These are phyloP conservation scores for Nixonia krombeini DNA, from an alignment of 1,140 invertebrate species.

Conservation along the genomic window DNA sequence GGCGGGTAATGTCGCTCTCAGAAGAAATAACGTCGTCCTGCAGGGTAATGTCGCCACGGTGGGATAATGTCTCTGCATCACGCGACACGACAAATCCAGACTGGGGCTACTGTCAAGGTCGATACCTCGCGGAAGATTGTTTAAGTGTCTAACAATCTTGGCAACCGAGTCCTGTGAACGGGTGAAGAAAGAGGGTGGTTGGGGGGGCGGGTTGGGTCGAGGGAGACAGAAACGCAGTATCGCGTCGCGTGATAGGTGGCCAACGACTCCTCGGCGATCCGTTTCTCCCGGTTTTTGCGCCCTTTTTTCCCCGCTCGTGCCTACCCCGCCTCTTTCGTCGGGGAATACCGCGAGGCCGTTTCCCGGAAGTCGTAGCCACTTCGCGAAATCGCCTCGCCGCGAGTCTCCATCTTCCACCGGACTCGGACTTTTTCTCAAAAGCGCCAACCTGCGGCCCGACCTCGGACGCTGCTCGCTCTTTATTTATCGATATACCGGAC, in stretches of 20 bases:
- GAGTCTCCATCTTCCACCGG: too few relatives aligned
- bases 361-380: constrained; percentile 55
- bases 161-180: too few relatives aligned
- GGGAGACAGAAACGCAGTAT: constrained; percentile 10
- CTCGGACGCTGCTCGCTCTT: constrained; percentile 33
- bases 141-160: constrained; percentile 3
- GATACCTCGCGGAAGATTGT: constrained; percentile 16
- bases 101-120: neutral
- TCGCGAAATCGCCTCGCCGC: constrained; percentile 50
- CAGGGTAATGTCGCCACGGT: too few relatives aligned
- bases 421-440: constrained; percentile 21
- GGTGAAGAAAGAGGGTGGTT: too few relatives aligned
- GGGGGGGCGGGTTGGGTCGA: too few relatives aligned
- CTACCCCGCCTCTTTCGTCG: constrained; percentile 14
- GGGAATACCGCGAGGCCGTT: constrained; percentile 29
- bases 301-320: constrained; percentile 5
- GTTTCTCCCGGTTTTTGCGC: constrained; percentile 20
- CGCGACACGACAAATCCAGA: too few relatives aligned
- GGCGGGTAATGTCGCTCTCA: too few relatives aligned
- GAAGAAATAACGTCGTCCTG: too few relatives aligned
- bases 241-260: constrained; percentile 40
- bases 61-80: too few relatives aligned
- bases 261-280: constrained; percentile 24
- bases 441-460: constrained; percentile 26
- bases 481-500: constrained; percentile 47